Evolutionary conservation across 2,888 invertebrate species (phyloP), one percentile per base, ranked within the genome.

Genomic region (Herminia tarsipennalis): DNA sequence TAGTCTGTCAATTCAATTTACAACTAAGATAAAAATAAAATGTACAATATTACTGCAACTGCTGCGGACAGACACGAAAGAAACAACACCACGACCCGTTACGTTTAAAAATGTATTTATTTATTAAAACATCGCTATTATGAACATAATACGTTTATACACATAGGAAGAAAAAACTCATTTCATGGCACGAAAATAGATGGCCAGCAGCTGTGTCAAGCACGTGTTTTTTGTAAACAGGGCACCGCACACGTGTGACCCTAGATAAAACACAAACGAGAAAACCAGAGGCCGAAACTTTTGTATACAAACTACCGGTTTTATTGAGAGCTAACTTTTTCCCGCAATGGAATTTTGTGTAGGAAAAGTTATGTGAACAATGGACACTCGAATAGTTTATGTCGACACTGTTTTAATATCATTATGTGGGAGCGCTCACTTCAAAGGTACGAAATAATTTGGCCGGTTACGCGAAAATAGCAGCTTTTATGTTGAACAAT

Each of bases 121-220:
- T 25, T 28, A 40, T 41, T 29, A 32, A 53, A 42, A 37, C 41
- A 48, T 40, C 25, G 5, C 24, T 46, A 39, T 40, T 20, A 42
- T 29, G 24, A 28, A 39, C 36, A 43, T 51, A 48, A 43, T n/a
- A n/a, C n/a, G n/a, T 48, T 38, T 42, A 57, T 62, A 57, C 39
- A 48, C 44, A 44, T 38, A 33, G 34, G 43, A 37, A 32, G 34
- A 45, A 60, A 50, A 61, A 54, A 30, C 48, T 51, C 34, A 50
- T 64, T 55, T 42, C 37, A 42, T 41, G 42, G 29, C 38, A 48
- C 61, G 43, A 54, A 53, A 63, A 63, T 70, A 63, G 70, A 66
- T 55, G 56, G 36, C 33, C 49, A 52, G 64, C 81, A 80, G 79
- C 78, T 78, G 81, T 73, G 77, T 76, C 70, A 75, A 75, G 60